Conservation (phyloP, 1,140 invertebrate genomes). For the Aricia agestis region DNA sequence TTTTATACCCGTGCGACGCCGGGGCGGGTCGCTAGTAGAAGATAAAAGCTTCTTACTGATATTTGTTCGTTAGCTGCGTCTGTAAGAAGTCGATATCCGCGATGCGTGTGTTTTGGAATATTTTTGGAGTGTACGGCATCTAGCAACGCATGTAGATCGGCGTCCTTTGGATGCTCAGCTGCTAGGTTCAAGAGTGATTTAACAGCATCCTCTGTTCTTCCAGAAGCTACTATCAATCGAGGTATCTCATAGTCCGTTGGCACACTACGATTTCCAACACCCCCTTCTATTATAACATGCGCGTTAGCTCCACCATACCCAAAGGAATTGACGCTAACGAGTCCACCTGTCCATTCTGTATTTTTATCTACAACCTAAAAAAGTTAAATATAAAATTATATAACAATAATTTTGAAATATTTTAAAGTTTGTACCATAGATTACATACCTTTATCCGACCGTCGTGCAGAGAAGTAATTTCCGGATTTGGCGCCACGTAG, state of each 20-base stretch:
- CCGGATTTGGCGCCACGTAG: not conserved
- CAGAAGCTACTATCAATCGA: not conserved
- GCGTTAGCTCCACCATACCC: not conserved
- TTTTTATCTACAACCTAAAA: slow-evolving; percentile 3
- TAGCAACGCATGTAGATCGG: not conserved
- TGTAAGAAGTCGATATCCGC: not conserved
- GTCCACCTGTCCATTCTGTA: not conserved
- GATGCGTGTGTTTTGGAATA: not conserved
- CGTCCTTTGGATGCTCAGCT: not conserved
- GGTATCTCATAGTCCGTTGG: not conserved
- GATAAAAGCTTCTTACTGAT: not conserved
- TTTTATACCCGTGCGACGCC: too few relatives aligned
- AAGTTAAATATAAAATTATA: not conserved
- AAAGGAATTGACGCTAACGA: not conserved
- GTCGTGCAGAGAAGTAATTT: not conserved
- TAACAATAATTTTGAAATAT: not conserved
- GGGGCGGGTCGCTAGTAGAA: too few relatives aligned
- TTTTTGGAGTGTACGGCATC: not conserved
- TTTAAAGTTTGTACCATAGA: not conserved
- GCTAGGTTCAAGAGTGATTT: not conserved
- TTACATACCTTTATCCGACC: slow-evolving; percentile 4
- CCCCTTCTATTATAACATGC: not conserved
- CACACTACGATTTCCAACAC: not conserved
- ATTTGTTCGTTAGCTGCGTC: not conserved
- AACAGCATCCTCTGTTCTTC: not conserved